Evolutionary conservation across 1,140 invertebrate species (phyloP), one percentile per base, ranked within the genome.

Genomic region (Vanessa tameamea): DNA sequence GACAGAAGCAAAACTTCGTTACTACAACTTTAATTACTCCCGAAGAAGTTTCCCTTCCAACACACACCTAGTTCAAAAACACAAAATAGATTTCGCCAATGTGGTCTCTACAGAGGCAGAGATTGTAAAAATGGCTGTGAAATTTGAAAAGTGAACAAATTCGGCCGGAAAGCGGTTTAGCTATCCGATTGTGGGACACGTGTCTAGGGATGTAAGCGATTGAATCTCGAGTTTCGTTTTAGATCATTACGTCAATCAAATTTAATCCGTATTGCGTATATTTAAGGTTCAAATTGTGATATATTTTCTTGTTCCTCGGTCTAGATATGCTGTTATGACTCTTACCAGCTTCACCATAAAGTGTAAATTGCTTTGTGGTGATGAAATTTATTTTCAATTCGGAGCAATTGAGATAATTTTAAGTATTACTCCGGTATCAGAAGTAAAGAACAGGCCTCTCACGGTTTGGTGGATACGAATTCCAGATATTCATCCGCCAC

Each of bases 121-220:
- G 20, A 16, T n/a, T 20, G 53, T 43, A 43, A 43, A 23, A 23
- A 57, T 47, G 13, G 3, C 63, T 47, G 43, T 43, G 47, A 47
- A 64, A 68, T 69, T 55, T 23, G 37, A 69, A 47, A 47, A 69
- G 31, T 37, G 53, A 43, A 69, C 67, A 59, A 57, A 69, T 61
- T 69, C 53, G 53, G 50, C 4, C 50, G 50, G 13, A 57, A 55
- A 50, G 64, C 26, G 64, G 64, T 23, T 66, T 37, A 26, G 15
- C 64, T 31, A 66, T n/a, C 64, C 43, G 64, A 66, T 72, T 72
- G 50, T 66, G 20, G 51, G 20, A 66, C 37, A 51, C 15, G 53
- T 55, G 50, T 65, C 50, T 47, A 53, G 70, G 63, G 50, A 57
- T 57, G n/a, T 47, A 50, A 7, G 64, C 47, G 23, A 48, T 26